Base-by-base conservation (phyloP, 2,113 vertebrate species). In the Laticauda colubrina region DNA sequence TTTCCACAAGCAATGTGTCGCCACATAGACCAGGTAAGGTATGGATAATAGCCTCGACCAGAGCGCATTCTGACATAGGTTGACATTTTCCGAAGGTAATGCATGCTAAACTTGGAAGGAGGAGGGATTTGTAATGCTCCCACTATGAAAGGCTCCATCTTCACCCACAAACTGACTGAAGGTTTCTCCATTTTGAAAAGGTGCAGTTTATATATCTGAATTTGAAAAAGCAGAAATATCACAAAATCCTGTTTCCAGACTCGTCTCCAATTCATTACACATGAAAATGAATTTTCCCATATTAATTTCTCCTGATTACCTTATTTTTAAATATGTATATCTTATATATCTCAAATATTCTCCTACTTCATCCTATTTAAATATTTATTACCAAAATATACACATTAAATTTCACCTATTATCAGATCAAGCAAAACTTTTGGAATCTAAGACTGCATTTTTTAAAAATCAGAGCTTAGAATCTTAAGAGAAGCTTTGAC, bases 1-100 rank as follows among this genome's bases (percentile, higher is more conserved):
- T 99, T 99, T 14, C 98, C 99, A 87, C 99, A 99, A 39, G 99
- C 99, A 8, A 99, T 99, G 91, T 98, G 99, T 69, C 98, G 97
- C 99, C 99, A 99, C 92, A 98, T 97, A 26, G 97, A 95, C 99
- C 99, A 99, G 94, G 94, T 94, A 85, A 99, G 94, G 5, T 95
- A 92, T 2, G 99, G 99, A 96, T 98, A 99, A 94, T 98, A 98
- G 90, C 98, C 98, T 2, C 98, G 98, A 1, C 91, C 93, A 2
- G 97, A 96, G 51, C 98, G 97, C 0, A 97, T 97, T 24, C 98
- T 97, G 26, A 98, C 98, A 1, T 99, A 99, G 0, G 94, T 93
- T 2, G 98, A 97, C 98, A 99, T 98, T 97, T 99, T 99, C 56
- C 98, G 98, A 43, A 99, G 98, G 92, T 99, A 99, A 96, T 99